Conservation (phyloP, 2,797 vertebrate genomes). For the Anguilla megastoma region DNA sequence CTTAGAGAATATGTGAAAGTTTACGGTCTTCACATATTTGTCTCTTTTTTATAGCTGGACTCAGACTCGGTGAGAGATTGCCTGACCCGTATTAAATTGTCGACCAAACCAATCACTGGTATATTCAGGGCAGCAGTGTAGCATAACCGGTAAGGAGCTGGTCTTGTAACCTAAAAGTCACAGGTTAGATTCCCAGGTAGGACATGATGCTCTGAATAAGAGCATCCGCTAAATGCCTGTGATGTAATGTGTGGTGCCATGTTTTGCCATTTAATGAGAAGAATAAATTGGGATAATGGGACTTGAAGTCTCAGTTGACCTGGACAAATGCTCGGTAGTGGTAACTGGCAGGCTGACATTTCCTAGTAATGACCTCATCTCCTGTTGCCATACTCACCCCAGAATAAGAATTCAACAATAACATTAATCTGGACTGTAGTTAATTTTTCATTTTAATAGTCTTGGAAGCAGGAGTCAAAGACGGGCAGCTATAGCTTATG, state of each 20-base stretch:
- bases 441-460: background rate
- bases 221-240: too few relatives aligned
- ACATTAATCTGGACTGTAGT: background rate
- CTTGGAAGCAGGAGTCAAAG: background rate
- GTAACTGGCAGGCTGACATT: background rate
- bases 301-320: conserved; percentile 21
- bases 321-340: conserved; percentile 5
- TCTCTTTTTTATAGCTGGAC: background rate
- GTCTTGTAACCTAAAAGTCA: too few relatives aligned
- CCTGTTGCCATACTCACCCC: background rate
- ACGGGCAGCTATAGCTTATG: background rate
- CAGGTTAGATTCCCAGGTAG: too few relatives aligned
- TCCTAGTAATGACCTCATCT: conserved; percentile 29
- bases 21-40: background rate
- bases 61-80: background rate
- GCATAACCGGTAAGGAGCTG: too few relatives aligned
- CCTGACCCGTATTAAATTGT: background rate
- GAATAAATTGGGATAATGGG: background rate
- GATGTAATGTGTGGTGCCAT: background rate
- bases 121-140: too few relatives aligned
- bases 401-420: background rate
- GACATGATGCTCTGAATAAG: too few relatives aligned
- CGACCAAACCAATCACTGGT: background rate
- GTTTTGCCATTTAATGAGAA: background rate
- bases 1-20: background rate